These are phyloP conservation scores for Oncorhynchus kisutch DNA, from an alignment of 2,113 vertebrate genomes.

Conservation along the genomic window DNA sequence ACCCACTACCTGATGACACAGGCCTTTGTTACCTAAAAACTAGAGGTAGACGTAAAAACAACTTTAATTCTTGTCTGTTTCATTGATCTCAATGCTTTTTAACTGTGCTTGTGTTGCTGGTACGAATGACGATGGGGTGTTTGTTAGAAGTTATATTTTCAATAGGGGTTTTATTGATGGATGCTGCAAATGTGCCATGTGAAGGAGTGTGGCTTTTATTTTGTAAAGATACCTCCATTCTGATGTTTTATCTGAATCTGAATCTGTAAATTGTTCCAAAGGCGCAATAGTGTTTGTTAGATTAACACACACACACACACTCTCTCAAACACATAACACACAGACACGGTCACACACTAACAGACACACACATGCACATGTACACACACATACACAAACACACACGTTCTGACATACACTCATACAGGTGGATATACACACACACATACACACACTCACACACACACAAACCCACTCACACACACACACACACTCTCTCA, in stretches of 20 bases:
- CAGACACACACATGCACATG: slow-evolving; percentile 30
- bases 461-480: too few species aligned
- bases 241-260: slow-evolving; percentile 14
- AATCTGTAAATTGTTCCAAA: slow-evolving; percentile 43
- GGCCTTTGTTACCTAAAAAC: slow-evolving; percentile 19
- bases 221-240: not conserved
- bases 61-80: slow-evolving; percentile 30
- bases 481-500: slow-evolving; percentile 59
- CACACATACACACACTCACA: not conserved
- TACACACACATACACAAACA: slow-evolving; percentile 8
- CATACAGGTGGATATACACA: not conserved
- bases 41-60: slow-evolving; percentile 35
- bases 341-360: not conserved
- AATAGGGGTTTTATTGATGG: slow-evolving; percentile 30
- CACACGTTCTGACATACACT: not conserved
- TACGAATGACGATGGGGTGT: slow-evolving; percentile 20
- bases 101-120: slow-evolving; percentile 38
- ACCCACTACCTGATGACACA: not conserved
- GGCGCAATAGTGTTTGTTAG: slow-evolving; percentile 49
- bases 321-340: too few species aligned
- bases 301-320: not conserved
- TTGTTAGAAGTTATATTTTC: slow-evolving; percentile 28
- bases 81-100: slow-evolving; percentile 42
- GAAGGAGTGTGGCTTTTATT: slow-evolving; percentile 14
- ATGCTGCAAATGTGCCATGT: slow-evolving; percentile 5